phyloP scores from a whole-genome alignment of 1,140 invertebrate genomes.

The Papilio xuthus region DNA sequence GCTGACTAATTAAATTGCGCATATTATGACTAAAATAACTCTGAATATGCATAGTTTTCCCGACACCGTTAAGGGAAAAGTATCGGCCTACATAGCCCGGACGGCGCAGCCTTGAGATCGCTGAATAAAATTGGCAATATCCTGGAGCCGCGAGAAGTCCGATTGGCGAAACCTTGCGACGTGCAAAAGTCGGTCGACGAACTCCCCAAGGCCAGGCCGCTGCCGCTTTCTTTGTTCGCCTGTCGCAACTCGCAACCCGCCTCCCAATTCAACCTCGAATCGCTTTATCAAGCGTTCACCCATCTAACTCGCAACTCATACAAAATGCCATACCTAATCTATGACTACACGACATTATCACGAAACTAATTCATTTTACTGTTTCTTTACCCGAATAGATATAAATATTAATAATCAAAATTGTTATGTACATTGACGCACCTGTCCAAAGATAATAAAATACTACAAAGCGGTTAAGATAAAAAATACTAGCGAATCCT shows the following conservation, averaged over 20 bases:
- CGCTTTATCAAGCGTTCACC: constrained; percentile 73
- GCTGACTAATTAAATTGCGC: constrained; percentile 12
- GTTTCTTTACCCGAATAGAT: constrained; percentile 16
- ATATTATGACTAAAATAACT: constrained; percentile 2
- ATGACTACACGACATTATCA: constrained; percentile 38
- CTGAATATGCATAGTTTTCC: constrained; percentile 41
- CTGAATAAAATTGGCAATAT: constrained; percentile 79
- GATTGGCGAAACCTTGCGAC: constrained; percentile 81
- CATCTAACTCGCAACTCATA: constrained; percentile 65
- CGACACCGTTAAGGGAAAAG: constrained; percentile 58
- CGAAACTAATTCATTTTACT: constrained; percentile 16
- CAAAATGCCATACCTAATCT: constrained; percentile 52
- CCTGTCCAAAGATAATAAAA: background rate
- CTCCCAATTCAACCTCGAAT: constrained; percentile 67
- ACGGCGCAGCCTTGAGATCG: constrained; percentile 72
- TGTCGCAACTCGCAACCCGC: constrained; percentile 76
- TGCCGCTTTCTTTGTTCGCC: constrained; percentile 78
- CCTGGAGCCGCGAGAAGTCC: constrained; percentile 77
- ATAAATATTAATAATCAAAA: background rate
- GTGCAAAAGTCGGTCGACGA: constrained; percentile 79
- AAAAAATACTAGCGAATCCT: too few species aligned
- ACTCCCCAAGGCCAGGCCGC: constrained; percentile 73
- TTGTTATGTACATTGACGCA: background rate
- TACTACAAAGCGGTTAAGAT: background rate
- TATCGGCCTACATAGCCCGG: constrained; percentile 64